Evolutionary conservation across 2,113 vertebrate genomes (phyloP).

Genomic region (Phalacrocorax brasilianus): DNA sequence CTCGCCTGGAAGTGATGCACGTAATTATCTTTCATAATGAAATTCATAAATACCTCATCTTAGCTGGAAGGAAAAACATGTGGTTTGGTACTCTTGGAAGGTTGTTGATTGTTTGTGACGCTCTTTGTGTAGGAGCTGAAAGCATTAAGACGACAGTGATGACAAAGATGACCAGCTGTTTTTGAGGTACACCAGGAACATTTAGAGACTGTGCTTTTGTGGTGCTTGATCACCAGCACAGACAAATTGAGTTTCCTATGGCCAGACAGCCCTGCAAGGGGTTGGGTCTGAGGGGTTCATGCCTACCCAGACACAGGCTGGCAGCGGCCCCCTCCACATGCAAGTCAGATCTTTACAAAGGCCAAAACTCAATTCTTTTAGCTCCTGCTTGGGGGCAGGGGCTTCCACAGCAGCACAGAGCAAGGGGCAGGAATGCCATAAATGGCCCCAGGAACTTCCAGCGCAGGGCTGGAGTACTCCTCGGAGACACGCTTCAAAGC

Average conservation of each 20-base stretch:
- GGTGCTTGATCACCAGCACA: not conserved
- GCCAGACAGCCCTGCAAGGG: not conserved
- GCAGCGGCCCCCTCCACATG: not conserved
- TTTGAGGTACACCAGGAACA: not conserved
- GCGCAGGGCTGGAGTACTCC: not conserved
- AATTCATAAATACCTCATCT: not conserved
- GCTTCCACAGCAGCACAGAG: not conserved
- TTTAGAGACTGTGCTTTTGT: not conserved
- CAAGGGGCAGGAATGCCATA: not conserved
- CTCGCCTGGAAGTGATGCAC: not conserved
- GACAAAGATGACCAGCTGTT: not conserved
- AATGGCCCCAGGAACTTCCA: not conserved
- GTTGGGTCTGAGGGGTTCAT: not conserved
- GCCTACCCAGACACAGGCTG: not conserved
- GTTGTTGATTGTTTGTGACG: not conserved
- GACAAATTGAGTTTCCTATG: not conserved
- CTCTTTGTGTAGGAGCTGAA: not conserved
- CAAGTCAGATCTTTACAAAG: not conserved
- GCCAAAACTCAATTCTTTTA: not conserved
- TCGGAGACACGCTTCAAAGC: not conserved
- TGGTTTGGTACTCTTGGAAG: not conserved
- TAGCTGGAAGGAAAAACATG: not conserved
- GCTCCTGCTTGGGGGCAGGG: not conserved
- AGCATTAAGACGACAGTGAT: not conserved
- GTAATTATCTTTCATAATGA: conserved; percentile 12